phyloP scores from a whole-genome alignment of 2,888 invertebrate species.

The Acanthoscelides obtectus region DNA sequence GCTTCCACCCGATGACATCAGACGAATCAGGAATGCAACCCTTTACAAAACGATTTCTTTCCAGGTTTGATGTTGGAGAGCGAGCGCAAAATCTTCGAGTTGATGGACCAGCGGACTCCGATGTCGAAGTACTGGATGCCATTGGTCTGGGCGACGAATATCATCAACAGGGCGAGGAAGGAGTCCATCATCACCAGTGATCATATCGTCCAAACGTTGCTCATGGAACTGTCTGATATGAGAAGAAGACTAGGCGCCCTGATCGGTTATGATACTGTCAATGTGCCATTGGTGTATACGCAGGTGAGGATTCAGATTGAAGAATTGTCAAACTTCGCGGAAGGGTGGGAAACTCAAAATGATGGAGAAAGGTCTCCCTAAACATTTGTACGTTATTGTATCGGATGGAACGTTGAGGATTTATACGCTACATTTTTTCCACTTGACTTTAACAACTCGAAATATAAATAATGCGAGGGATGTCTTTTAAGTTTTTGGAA shows the following conservation, averaged over 20 bases:
- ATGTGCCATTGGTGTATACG: slow-evolving; percentile 87
- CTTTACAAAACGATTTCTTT: slow-evolving; percentile 25
- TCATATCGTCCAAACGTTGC: slow-evolving; percentile 86
- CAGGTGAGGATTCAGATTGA: too few species aligned
- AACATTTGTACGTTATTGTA: too few species aligned
- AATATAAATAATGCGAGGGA: too few species aligned
- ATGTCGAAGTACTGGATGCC: slow-evolving; percentile 96
- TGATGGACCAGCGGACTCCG: slow-evolving; percentile 82
- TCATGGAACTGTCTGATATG: slow-evolving; percentile 86
- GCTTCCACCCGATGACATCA: too few species aligned
- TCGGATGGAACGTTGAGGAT: too few species aligned
- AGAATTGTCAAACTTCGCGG: too few species aligned
- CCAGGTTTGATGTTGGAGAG: slow-evolving; percentile 86
- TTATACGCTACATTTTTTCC: too few species aligned
- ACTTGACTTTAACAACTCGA: too few species aligned
- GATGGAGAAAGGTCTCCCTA: too few species aligned
- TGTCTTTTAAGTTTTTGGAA: too few species aligned
- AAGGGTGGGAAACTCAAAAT: too few species aligned
- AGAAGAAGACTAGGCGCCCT: slow-evolving; percentile 76
- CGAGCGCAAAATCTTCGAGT: slow-evolving; percentile 86
- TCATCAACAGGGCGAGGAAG: slow-evolving; percentile 81
- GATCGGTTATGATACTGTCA: slow-evolving; percentile 88
- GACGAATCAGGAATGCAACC: too few species aligned
- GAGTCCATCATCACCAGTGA: slow-evolving; percentile 82
- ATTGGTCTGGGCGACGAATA: slow-evolving; percentile 87